Conservation (phyloP, 2,797 vertebrate species). For the Epinephelus coioides region DNA sequence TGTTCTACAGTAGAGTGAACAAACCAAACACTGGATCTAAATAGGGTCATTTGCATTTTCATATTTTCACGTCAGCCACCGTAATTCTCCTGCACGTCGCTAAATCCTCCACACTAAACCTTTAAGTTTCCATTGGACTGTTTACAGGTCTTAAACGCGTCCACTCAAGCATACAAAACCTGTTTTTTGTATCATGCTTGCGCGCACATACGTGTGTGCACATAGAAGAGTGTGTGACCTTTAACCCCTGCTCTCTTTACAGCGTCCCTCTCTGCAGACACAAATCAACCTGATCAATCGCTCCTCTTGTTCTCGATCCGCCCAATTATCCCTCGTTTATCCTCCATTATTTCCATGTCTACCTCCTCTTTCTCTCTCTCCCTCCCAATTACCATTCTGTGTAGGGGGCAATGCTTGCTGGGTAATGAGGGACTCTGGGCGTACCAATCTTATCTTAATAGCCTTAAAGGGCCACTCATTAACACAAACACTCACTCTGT, state of each 20-base stretch:
- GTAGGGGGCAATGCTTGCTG: constrained; percentile 80
- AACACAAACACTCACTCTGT: constrained; percentile 73
- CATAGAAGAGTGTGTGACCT: constrained; percentile 64
- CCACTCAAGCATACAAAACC: constrained; percentile 46
- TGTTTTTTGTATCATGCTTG: constrained; percentile 31
- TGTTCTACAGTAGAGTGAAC: no score
- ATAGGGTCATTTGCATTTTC: no score
- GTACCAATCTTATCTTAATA: constrained; percentile 89
- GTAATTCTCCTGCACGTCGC: no score
- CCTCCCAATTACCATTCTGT: constrained; percentile 82
- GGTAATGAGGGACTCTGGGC: constrained; percentile 92
- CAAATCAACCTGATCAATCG: constrained; percentile 80
- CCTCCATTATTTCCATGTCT: constrained; percentile 81
- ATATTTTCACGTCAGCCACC: no score
- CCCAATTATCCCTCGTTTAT: constrained; percentile 90
- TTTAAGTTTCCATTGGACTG: background rate
- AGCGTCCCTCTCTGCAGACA: constrained; percentile 55
- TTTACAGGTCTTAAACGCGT: background rate
- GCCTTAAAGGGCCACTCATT: constrained; percentile 87
- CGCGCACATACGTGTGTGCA: constrained; percentile 38
- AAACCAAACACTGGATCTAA: no score
- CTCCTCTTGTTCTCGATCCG: constrained; percentile 77
- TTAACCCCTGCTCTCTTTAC: constrained; percentile 70
- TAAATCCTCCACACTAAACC: no score
- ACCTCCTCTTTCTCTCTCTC: constrained; percentile 33